A percentile compares a stretch with the other conserved stretches of the same genome.
phyloP scores from a whole-genome alignment of 37 sponge, comb jelly and placozoan species.

The Geodia barretti region DNA sequence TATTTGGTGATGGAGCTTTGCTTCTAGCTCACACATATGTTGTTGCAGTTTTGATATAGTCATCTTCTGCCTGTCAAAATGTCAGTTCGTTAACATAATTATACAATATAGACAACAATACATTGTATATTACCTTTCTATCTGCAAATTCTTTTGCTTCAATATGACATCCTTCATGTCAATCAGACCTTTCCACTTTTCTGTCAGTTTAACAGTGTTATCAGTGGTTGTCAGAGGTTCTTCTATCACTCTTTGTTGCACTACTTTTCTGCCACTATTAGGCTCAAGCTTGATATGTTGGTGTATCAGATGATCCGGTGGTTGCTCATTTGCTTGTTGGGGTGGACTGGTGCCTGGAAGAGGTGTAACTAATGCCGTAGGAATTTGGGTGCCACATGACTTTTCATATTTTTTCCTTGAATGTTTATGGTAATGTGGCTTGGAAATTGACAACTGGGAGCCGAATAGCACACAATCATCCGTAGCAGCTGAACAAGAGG shows the following conservation, averaged over 20 bases:
- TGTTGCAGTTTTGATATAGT: slow-evolving; percentile 38
- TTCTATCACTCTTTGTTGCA: neutral
- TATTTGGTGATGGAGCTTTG: neutral
- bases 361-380: neutral
- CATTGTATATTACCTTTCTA: slow-evolving; percentile 47
- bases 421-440: too few relatives aligned
- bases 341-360: neutral
- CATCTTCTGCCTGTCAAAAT: slow-evolving; percentile 37
- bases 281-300: too few relatives aligned
- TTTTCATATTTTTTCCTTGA: too few relatives aligned
- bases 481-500: too few relatives aligned
- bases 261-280: slow-evolving; percentile 4
- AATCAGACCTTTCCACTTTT: slow-evolving; percentile 28
- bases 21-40: slow-evolving; percentile 28
- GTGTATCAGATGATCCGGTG: neutral
- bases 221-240: neutral
- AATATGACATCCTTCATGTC: slow-evolving; percentile 40
- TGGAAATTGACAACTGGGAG: too few relatives aligned
- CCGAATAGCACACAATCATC: too few relatives aligned
- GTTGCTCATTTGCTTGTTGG: neutral
- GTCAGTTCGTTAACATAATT: neutral
- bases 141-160: slow-evolving; percentile 42
- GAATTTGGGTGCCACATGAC: neutral
- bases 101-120: neutral
- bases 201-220: neutral